Evolutionary conservation across 2,888 invertebrate genomes (phyloP), one percentile per base, ranked within the genome.

Genomic region (Luperina nickerlii): DNA sequence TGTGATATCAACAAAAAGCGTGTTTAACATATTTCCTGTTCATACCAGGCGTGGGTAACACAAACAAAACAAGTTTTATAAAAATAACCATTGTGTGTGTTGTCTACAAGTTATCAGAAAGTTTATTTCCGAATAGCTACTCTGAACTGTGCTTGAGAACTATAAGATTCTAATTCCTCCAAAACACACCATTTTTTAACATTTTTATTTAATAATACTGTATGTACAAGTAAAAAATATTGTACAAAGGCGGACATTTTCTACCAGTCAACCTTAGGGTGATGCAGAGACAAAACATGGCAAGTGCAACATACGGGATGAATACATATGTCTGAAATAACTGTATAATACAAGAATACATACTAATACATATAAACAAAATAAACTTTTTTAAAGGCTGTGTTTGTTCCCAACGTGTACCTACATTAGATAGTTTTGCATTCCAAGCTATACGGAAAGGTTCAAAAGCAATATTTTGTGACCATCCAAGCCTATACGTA

Each of bases 61-160:
- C 38, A 76, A 77, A 63, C 15, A 24, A 78, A 83, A 84, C 84
- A 51, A 73, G 78, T 84, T 86, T 62, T 83, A 54, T 48, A 74
- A 48, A 78, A 71, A 71, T 57, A 67, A 48, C 70, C 13, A 71
- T 20, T 71, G 38, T 51, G 11, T 24, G 24, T 51, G 38, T n/a
- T 62, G n/a, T 62, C 38, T 62, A 71, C 15, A 51, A 51, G 13
- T 32, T 24, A 24, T 8, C 8, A 32, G 48, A 51, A 54, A 24
- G 24, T 38, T 57, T n/a, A 57, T 38, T 69, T 48, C 20, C 13
- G 13, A 6, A 65, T 18, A 20, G n/a, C 13, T 48, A 69, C 13
- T 48, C 4, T 1, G 20, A 27, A 63, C n/a, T 27, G 38, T n/a
- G 0, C 38, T 70, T 0, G 51, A 32, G 24, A 54, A 54, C 15